Evolutionary conservation across 2,113 vertebrate genomes (phyloP).

Genomic region (Merops nubicus): DNA sequence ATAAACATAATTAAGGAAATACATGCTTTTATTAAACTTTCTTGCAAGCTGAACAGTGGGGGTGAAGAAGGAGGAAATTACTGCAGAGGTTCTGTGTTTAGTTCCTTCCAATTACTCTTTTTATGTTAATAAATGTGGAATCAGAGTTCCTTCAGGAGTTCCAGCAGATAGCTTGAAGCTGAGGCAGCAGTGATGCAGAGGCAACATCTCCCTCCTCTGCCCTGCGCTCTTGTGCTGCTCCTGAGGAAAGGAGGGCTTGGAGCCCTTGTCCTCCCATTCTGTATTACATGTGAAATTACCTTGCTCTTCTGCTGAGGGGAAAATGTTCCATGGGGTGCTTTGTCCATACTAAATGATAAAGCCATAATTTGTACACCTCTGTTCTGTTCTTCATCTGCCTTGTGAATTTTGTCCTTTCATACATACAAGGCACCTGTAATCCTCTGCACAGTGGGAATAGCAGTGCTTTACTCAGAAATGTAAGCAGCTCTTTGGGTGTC

Average conservation of each 20-base stretch:
- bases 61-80: neutral
- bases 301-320: neutral
- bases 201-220: neutral
- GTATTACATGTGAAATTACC: neutral
- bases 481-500: neutral
- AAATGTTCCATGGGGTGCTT: neutral
- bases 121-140: neutral
- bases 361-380: neutral
- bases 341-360: neutral
- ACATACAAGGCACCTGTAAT: neutral
- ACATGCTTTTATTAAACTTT: neutral
- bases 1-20: neutral
- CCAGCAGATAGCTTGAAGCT: neutral
- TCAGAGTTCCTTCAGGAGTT: neutral
- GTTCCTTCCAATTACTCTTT: neutral
- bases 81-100: neutral
- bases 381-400: neutral
- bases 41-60: neutral
- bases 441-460: neutral
- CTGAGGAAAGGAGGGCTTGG: neutral
- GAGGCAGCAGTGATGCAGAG: neutral
- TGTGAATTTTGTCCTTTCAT: neutral
- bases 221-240: neutral
- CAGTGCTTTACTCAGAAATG: neutral
- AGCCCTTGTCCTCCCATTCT: neutral